Base-by-base conservation (phyloP, 2,888 invertebrate genomes). In the Drosophila parthenogenetica region DNA sequence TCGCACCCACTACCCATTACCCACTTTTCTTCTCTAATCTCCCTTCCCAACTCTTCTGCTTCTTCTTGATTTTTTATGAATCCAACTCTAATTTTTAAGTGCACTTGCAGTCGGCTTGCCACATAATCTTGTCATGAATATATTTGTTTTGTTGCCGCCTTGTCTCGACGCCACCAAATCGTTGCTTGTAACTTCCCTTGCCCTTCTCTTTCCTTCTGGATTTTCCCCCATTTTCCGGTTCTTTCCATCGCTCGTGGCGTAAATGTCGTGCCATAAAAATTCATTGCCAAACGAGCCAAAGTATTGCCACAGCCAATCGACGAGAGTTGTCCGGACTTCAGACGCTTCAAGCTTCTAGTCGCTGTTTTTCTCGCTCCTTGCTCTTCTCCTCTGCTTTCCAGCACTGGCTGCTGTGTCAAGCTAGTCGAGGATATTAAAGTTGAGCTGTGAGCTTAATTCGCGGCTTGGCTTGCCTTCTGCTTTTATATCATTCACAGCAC, bases 51-150 rank as follows among this genome's bases (percentile, higher is more conserved):
- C 29, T 29, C 29, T 29, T 29, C 8, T 29, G 2, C 1, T 7
- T 5, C 29, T 29, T 29, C 29, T 29, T 29, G 29, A 1, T 8
- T 8, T 29, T 13, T 29, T 19, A 7, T n/a, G n/a, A 16, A 49
- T 57, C 17, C n/a, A 35, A 45, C 55, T 62, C 32, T 74, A 60
- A 75, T 67, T 78, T 79, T 69, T 59, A 63, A 67, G 71, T 74
- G 67, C 72, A 73, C 60, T 67, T 54, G 55, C 64, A 42, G 63
- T 63, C 45, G 65, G 63, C 66, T 70, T 64, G 69, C 76, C 67
- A 73, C 72, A 76, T 86, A 83, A 79, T 84, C 84, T 79, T 70
- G 79, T 77, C 84, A 87, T 84, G 81, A 86, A 84, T 87, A 86
- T 81, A 84, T 86, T 81, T 77, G 77, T 74, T 81, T 79, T 70